Evolutionary conservation across 2,797 vertebrate species (phyloP).

Genomic region (Cynopterus sphinx): DNA sequence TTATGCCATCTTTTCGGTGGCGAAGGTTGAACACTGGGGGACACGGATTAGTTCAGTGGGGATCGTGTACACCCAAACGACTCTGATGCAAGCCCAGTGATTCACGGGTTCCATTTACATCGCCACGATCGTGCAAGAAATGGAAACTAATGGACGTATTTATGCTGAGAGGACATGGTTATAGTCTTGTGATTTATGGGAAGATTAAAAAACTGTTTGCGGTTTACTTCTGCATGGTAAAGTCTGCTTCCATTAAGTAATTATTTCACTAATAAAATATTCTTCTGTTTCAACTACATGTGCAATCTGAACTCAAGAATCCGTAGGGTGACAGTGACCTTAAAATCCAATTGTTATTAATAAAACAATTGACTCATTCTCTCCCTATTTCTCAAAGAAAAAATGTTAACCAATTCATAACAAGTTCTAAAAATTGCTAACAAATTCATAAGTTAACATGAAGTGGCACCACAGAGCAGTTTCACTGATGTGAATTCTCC

Average conservation of each 20-base stretch:
- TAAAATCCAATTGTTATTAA: neutral
- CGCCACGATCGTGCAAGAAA: neutral
- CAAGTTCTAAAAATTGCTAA: neutral
- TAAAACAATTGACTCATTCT: neutral
- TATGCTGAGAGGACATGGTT: neutral
- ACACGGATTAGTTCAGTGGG: neutral
- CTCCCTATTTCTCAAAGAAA: neutral
- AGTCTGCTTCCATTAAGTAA: neutral
- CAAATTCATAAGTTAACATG: neutral
- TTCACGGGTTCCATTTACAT: neutral
- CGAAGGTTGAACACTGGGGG: neutral
- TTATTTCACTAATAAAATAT: neutral
- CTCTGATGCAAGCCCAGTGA: neutral
- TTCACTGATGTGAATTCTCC: neutral
- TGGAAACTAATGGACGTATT: neutral
- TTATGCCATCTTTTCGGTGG: no score
- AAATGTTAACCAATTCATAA: neutral
- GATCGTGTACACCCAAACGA: fast-evolving
- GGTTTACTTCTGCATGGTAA: neutral
- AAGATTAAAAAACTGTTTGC: neutral
- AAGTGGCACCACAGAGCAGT: fast-evolving
- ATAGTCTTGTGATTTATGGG: neutral
- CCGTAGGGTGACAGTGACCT: neutral
- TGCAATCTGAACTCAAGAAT: neutral
- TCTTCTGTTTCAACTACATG: neutral